phyloP scores from a whole-genome alignment of 2,797 vertebrate species.

The Leuciscus waleckii region DNA sequence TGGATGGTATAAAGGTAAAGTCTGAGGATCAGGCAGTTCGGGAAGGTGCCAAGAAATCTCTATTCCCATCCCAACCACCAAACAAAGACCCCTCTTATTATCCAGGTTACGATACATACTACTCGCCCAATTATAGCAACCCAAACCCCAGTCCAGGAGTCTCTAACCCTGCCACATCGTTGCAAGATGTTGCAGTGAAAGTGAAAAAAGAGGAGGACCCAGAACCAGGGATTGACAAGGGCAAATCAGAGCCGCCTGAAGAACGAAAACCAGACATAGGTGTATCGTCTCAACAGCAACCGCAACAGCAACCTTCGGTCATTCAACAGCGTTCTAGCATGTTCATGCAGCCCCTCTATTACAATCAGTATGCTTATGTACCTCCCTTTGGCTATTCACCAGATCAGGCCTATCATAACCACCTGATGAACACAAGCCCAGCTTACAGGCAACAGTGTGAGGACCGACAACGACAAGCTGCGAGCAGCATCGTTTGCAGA shows the following conservation, averaged over 20 bases:
- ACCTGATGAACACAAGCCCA: conserved; percentile 91
- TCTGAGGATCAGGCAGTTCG: conserved; percentile 90
- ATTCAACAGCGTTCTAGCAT: conserved; percentile 97
- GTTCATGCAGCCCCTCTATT: conserved; percentile 99
- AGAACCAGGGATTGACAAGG: conserved; percentile 87
- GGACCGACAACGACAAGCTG: conserved; percentile 90
- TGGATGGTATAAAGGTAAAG: conserved; percentile 87
- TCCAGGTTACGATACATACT: conserved; percentile 91
- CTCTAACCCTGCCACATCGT: conserved; percentile 79
- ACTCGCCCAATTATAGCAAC: conserved; percentile 93
- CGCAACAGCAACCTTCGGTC: conserved; percentile 93
- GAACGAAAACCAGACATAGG: conserved; percentile 89
- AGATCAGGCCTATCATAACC: conserved; percentile 95
- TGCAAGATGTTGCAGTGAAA: conserved; percentile 84
- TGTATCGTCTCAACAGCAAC: conserved; percentile 71
- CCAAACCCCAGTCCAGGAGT: conserved; percentile 92
- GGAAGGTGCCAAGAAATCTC: conserved; percentile 94
- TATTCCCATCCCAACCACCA: conserved; percentile 88
- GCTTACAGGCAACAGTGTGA: conserved; percentile 95
- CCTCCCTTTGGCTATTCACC: conserved; percentile 91
- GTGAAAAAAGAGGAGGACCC: conserved; percentile 94
- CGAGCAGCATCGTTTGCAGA: conserved; percentile 90
- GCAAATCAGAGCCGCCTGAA: conserved; percentile 88
- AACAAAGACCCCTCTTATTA: conserved; percentile 96
- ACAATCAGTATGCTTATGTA: conserved; percentile 97